Percentiles rank a stretch among this genome's conserved stretches.
These are phyloP conservation scores for Drosophila repletoides DNA, from an alignment of 1,140 invertebrate genomes.

Conservation along the genomic window DNA sequence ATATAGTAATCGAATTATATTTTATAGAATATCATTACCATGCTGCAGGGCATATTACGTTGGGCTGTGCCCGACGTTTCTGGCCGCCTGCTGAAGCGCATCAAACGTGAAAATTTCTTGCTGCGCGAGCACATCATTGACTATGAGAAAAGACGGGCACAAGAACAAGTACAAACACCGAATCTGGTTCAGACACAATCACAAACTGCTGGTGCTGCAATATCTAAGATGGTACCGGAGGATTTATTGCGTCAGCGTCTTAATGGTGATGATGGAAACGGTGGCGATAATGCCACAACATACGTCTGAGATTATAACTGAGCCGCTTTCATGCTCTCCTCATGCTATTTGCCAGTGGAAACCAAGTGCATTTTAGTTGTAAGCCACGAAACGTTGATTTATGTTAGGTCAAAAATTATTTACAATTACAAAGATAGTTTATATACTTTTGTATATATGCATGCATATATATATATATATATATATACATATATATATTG, in stretches of 20 bases:
- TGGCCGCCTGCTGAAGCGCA: conserved; percentile 87
- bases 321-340: neutral
- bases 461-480: neutral
- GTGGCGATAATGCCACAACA: conserved; percentile 32
- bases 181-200: neutral
- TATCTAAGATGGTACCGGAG: conserved; percentile 2
- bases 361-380: conserved; percentile 52
- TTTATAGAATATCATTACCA: conserved; percentile 89
- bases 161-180: conserved; percentile 6
- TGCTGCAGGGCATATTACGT: conserved; percentile 89
- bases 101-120: conserved; percentile 92
- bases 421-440: neutral
- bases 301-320: conserved; percentile 33
- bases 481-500: neutral
- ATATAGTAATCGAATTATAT: neutral
- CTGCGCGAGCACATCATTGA: conserved; percentile 93
- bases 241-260: conserved; percentile 16
- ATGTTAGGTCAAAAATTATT: conserved; percentile 10
- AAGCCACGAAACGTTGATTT: conserved; percentile 16
- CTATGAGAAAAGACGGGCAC: conserved; percentile 84
- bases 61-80: conserved; percentile 93
- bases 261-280: conserved; percentile 6
- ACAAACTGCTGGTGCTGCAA: neutral
- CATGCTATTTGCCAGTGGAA: conserved; percentile 11
- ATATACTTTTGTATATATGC: conserved; percentile 45